Evolutionary conservation across 2,888 invertebrate species (phyloP).

Genomic region (Diarsia dahlii): DNA sequence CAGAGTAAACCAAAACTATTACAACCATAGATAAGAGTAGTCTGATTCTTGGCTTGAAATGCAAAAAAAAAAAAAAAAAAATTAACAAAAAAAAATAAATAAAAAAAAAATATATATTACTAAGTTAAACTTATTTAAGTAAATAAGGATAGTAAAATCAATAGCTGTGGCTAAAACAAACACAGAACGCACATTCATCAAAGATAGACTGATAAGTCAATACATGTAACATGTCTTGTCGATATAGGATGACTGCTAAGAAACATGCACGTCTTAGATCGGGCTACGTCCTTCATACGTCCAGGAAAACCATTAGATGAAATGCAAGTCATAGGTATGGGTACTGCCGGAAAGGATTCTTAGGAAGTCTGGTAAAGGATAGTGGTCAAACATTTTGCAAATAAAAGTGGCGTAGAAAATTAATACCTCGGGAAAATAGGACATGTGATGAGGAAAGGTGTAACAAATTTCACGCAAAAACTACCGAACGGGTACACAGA

Average conservation of each 20-base stretch:
- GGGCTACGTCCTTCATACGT: constrained; percentile 50
- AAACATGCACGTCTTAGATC: constrained; percentile 36
- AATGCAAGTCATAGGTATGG: constrained; percentile 63
- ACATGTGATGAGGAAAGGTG: background rate
- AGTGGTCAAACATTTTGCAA: background rate
- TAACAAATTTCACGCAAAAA: background rate
- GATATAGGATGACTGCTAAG: constrained; percentile 32
- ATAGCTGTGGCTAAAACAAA: constrained; percentile 3
- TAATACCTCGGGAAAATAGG: background rate
- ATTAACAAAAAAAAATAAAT: no score
- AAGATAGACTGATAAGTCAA: constrained; percentile 37
- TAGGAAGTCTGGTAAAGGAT: constrained; percentile 11
- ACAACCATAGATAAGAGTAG: no score
- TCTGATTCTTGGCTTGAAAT: no score
- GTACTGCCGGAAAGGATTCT: constrained; percentile 5
- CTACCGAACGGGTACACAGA: no score
- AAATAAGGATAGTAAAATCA: background rate
- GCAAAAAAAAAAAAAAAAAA: no score
- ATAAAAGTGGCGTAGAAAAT: background rate
- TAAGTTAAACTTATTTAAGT: no score
- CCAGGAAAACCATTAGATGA: constrained; percentile 53
- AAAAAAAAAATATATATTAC: no score
- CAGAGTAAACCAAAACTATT: no score
- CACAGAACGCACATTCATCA: constrained; percentile 21
- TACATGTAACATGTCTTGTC: constrained; percentile 17